A percentile compares a stretch with the other conserved stretches of the same genome.
Conservation (phyloP, 2,113 vertebrate genomes). For the Phylloscopus trochilus region DNA sequence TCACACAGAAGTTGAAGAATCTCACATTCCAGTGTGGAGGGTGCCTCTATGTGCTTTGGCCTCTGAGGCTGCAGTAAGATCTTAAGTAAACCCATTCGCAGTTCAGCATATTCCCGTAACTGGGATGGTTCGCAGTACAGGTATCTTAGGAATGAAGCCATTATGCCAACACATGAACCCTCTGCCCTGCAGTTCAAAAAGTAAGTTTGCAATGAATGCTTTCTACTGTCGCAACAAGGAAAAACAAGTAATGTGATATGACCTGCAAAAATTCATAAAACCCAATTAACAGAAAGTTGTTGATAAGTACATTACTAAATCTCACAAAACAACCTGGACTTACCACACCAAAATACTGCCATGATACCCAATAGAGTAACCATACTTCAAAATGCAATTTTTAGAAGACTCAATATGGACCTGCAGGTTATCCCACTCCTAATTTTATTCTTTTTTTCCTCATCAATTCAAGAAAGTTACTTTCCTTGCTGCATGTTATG, state of each 20-base stretch:
- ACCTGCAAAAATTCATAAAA: not conserved
- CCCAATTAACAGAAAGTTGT: not conserved
- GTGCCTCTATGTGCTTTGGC: not conserved
- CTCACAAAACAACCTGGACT: not conserved
- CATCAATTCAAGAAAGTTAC: not conserved
- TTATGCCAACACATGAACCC: slow-evolving; percentile 76
- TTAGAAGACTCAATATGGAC: not conserved
- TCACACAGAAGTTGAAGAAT: slow-evolving; percentile 81
- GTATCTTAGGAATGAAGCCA: slow-evolving; percentile 88
- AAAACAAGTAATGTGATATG: not conserved
- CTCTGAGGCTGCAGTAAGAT: slow-evolving; percentile 72
- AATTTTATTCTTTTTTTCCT: not conserved
- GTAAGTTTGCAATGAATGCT: not conserved
- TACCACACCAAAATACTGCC: not conserved
- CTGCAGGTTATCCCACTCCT: not conserved
- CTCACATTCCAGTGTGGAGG: slow-evolving; percentile 45
- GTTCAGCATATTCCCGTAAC: slow-evolving; percentile 78
- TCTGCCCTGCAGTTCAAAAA: slow-evolving; percentile 73
- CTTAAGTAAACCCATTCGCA: slow-evolving; percentile 84
- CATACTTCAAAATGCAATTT: not conserved
- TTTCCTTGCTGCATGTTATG: not conserved
- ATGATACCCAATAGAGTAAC: not conserved
- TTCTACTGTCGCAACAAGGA: not conserved
- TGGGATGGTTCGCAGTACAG: slow-evolving; percentile 90
- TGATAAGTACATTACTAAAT: not conserved